Base-by-base conservation (phyloP, 2,113 vertebrate genomes). In the Notechis scutatus region DNA sequence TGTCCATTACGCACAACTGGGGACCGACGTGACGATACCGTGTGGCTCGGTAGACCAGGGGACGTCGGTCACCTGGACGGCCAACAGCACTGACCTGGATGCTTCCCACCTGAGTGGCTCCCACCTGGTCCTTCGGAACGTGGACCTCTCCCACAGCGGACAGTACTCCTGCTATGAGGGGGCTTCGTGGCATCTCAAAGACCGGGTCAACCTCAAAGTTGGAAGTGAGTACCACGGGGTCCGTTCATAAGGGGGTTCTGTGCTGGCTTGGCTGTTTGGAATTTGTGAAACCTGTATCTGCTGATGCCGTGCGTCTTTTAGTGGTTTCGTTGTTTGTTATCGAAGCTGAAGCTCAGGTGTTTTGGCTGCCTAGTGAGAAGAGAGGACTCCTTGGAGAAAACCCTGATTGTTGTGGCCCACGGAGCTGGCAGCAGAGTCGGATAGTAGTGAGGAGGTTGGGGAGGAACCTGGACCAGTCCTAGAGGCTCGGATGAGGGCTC, bases 141-240 rank as follows among this genome's bases (percentile, higher is more conserved):
- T 99, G 8, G 95, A 98, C 95, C 97, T 99, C 93, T 95, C 97
- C 0, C 98, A 98, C 94, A 99, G 98, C 0, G 99, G 99, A 56
- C 98, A 98, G 91, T 99, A 99, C 91, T 98, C 98, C 97, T 99
- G 99, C 97, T 99, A 99, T n/a, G 98, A 99, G 96, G 98, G 99
- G 88, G 98, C 99, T 2, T 97, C 98, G 14, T 99, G 98, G 96
- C 98, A 99, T 92, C 98, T 98, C 18, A 98, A 97, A 1, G 98
- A 99, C 96, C 98, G 99, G 96, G 98, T 99, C 96, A 93, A 92
- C 94, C 98, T 99, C 26, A 98, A 97, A 81, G 97, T 99, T 81
- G 99, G 99, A 96, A 96, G 99, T 99, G 95, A 99, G 99, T 99
- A 95, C 55, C 45, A 15, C 3, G 69, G 52, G 0, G 1, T 9